These are phyloP conservation scores for Melanotus villosus DNA, from an alignment of 2,888 invertebrate species.

Conservation along the genomic window DNA sequence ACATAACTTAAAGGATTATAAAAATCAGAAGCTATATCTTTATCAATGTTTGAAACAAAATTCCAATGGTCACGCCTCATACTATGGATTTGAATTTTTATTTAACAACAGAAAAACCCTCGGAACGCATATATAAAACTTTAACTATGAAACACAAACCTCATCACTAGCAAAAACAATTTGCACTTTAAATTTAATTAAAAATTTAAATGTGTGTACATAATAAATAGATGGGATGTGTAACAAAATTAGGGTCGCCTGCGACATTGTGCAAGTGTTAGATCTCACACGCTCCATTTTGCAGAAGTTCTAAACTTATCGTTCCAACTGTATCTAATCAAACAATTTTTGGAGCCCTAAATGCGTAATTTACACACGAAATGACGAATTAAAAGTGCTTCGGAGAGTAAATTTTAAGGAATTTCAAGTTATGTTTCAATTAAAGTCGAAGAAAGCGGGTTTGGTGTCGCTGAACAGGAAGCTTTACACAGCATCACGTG, in stretches of 20 bases:
- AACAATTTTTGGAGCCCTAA: too few species aligned
- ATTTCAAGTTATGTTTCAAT: too few species aligned
- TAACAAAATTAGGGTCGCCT: slow-evolving; percentile 3
- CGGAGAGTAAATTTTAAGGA: too few species aligned
- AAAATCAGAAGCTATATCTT: slow-evolving; percentile 29
- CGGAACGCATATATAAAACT: background rate
- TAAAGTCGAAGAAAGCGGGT: too few species aligned
- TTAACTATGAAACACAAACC: background rate
- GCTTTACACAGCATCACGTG: slow-evolving; percentile 24
- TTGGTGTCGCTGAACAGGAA: slow-evolving; percentile 7
- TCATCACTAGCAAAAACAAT: slow-evolving; percentile 8
- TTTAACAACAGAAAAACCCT: background rate
- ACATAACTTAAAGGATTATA: slow-evolving; percentile 22
- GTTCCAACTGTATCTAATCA: too few species aligned
- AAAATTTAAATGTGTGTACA: slow-evolving; percentile 19
- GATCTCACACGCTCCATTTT: slow-evolving; percentile 5
- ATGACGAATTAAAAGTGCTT: too few species aligned
- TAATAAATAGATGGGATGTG: slow-evolving; percentile 17
- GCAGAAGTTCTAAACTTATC: slow-evolving; percentile 9
- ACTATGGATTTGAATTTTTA: background rate
- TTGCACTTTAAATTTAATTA: slow-evolving; percentile 21
- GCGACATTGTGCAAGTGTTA: slow-evolving; percentile 15
- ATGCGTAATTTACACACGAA: too few species aligned
- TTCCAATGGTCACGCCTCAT: background rate
- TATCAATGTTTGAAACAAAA: too few species aligned